Conservation (phyloP, 2,797 vertebrate species). For the Chaetophractus vellerosus region DNA sequence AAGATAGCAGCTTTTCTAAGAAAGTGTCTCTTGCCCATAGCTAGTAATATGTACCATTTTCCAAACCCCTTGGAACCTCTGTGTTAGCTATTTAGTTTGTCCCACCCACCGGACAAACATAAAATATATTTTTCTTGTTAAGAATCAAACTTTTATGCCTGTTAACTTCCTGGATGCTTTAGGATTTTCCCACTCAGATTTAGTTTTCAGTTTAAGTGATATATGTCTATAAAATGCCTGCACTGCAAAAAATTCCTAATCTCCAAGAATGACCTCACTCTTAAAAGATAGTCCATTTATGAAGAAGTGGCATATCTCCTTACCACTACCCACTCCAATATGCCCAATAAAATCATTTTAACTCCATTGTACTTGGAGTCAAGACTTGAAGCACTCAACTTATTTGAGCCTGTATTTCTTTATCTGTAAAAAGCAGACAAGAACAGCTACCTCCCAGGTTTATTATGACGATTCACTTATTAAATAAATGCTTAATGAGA, state of each 20-base stretch:
- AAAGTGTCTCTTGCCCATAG: slow-evolving; percentile 17
- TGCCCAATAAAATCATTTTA: slow-evolving; percentile 26
- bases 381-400: slow-evolving; percentile 28
- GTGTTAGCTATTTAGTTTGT: background rate
- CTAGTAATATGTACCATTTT: slow-evolving; percentile 15
- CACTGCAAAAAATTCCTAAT: slow-evolving; percentile 45
- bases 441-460: background rate
- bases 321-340: background rate
- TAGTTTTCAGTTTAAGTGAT: slow-evolving; percentile 52
- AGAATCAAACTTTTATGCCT: slow-evolving; percentile 43
- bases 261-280: slow-evolving; percentile 17
- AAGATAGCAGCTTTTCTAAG: slow-evolving; percentile 62
- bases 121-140: slow-evolving; percentile 14
- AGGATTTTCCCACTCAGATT: slow-evolving; percentile 30
- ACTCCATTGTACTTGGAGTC: background rate
- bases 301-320: background rate
- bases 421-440: slow-evolving; percentile 11
- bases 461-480: background rate
- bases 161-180: slow-evolving; percentile 29
- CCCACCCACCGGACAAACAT: background rate
- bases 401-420: slow-evolving; percentile 41
- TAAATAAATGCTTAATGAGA: slow-evolving; percentile 33
- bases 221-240: background rate
- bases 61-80: background rate
- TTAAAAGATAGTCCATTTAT: slow-evolving; percentile 15